Evolutionary conservation across 2,797 vertebrate species (phyloP).

Genomic region (Coregonus suidteri): DNA sequence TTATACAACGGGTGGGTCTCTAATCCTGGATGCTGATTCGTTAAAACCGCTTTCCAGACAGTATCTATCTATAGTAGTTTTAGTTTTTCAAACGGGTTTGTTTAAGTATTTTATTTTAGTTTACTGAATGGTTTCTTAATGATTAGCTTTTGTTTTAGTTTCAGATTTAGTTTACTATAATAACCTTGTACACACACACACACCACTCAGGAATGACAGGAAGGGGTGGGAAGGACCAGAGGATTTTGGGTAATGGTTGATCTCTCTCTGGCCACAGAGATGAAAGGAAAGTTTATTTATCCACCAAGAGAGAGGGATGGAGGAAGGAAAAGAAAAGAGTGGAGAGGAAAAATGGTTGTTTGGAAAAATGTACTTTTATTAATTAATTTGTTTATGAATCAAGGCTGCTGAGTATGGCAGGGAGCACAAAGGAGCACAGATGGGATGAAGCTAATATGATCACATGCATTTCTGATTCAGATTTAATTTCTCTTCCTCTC

Average conservation of each 20-base stretch:
- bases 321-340: not conserved
- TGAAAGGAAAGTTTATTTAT: conserved; percentile 13
- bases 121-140: too few relatives aligned
- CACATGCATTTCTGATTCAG: not conserved
- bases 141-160: too few relatives aligned
- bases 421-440: too few relatives aligned
- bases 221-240: not conserved
- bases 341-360: not conserved
- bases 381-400: not conserved
- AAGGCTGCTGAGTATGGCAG: not conserved
- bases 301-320: not conserved
- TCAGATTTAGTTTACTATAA: too few relatives aligned
- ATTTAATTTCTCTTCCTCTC: too few relatives aligned
- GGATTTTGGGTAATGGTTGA: not conserved
- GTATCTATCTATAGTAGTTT: too few relatives aligned
- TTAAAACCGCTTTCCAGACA: too few relatives aligned
- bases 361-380: not conserved
- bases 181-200: conserved; percentile 36
- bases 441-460: too few relatives aligned
- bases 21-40: too few relatives aligned
- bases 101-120: too few relatives aligned
- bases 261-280: conserved; percentile 8
- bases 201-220: conserved; percentile 20
- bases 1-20: too few relatives aligned
- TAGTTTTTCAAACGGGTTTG: too few relatives aligned